Conservation (phyloP, 2,797 vertebrate species). For the Crypturellus tataupa region DNA sequence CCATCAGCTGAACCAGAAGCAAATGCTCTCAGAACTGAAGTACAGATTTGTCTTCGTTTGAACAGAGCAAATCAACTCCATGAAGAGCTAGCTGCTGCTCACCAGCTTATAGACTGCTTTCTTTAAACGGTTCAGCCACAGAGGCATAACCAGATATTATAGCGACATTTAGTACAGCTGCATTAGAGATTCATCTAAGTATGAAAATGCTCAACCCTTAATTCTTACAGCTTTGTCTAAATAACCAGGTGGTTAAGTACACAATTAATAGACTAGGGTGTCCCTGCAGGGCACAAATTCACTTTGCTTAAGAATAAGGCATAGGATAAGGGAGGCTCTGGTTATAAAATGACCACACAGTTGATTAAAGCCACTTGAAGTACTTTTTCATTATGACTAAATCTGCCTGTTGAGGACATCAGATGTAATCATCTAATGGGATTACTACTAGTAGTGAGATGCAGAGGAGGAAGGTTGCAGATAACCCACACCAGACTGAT, state of each 20-base stretch:
- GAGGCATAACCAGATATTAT: neutral
- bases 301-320: neutral
- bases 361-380: constrained; percentile 14
- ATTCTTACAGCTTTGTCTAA: neutral
- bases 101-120: neutral
- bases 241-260: neutral
- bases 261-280: neutral
- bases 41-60: neutral
- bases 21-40: neutral
- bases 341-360: neutral
- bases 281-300: neutral
- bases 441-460: neutral
- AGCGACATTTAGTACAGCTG: neutral
- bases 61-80: neutral
- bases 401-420: neutral
- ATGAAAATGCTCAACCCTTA: neutral
- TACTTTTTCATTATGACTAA: neutral
- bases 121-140: neutral
- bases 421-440: constrained; percentile 53
- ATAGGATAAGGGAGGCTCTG: neutral
- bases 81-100: neutral
- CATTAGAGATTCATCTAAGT: neutral
- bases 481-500: neutral
- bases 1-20: neutral
- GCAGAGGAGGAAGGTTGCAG: neutral